Conservation (phyloP, 2,113 vertebrate genomes). For the Dicerorhinus sumatrensis region DNA sequence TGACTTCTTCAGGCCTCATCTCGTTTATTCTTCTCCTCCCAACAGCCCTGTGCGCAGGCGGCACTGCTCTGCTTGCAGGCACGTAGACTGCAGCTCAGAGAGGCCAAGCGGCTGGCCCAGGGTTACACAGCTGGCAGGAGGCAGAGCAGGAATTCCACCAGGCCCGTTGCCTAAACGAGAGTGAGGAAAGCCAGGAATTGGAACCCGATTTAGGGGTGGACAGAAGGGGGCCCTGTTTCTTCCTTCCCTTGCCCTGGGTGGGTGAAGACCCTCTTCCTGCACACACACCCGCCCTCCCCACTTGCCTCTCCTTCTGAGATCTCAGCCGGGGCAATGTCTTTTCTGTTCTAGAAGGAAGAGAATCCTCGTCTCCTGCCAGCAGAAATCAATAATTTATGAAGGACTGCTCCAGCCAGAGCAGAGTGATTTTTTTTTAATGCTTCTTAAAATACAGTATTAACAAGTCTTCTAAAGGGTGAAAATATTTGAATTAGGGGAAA, state of each 20-base stretch:
- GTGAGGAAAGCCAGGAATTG: background rate
- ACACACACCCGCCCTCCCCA: background rate
- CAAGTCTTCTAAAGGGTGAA: slow-evolving; percentile 67
- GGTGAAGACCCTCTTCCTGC: background rate
- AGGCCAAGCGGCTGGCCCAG: background rate
- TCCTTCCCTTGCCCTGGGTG: background rate
- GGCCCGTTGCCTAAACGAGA: background rate
- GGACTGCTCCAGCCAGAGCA: background rate
- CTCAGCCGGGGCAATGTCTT: background rate
- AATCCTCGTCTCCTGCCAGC: background rate
- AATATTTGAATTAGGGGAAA: slow-evolving; percentile 75
- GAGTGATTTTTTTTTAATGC: slow-evolving; percentile 27
- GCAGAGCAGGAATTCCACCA: background rate
- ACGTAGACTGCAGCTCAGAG: background rate
- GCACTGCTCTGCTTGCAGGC: background rate
- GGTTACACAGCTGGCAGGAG: background rate
- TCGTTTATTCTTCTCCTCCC: background rate
- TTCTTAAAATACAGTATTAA: slow-evolving; percentile 71
- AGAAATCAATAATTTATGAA: slow-evolving; percentile 73
- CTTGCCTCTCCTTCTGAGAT: background rate
- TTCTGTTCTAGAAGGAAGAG: background rate
- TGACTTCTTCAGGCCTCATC: background rate
- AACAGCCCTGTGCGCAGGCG: background rate
- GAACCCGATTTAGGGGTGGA: background rate
- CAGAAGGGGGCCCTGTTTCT: background rate